Conservation (phyloP, 2,888 invertebrate genomes). For the Bellardia pandia region DNA sequence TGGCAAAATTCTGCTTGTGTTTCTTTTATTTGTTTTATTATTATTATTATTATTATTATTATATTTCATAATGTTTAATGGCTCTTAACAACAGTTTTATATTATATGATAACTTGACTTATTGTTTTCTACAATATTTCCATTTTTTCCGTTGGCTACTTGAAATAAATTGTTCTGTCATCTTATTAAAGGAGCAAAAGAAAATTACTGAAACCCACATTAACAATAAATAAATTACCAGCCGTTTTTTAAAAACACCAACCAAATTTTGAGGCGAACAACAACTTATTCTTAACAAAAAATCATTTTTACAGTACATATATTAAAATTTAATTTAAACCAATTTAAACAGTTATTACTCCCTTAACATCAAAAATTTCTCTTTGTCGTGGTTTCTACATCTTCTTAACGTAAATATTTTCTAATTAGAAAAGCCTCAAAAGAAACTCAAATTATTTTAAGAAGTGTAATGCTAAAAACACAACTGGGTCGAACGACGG, state of each 20-base stretch:
- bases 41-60: background rate
- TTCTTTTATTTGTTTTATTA: background rate
- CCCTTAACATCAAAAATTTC: background rate
- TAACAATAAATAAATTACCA: background rate
- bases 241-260: background rate
- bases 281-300: background rate
- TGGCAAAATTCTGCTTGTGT: background rate
- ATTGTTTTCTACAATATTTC: background rate
- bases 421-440: background rate
- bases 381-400: background rate
- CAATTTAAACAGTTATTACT: background rate
- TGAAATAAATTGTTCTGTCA: constrained; percentile 20
- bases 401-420: background rate
- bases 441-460: background rate
- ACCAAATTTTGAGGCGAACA: background rate
- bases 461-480: background rate
- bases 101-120: background rate
- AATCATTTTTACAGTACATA: too few species aligned
- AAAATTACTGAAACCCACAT: background rate
- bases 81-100: background rate
- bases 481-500: too few species aligned
- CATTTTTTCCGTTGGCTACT: background rate
- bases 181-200: background rate
- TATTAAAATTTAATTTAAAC: background rate
- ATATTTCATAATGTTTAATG: background rate